Percentiles rank a stretch among this genome's conserved stretches.
phyloP scores from a whole-genome alignment of 2,888 invertebrate genomes.

The Sminthurinus aureus region DNA sequence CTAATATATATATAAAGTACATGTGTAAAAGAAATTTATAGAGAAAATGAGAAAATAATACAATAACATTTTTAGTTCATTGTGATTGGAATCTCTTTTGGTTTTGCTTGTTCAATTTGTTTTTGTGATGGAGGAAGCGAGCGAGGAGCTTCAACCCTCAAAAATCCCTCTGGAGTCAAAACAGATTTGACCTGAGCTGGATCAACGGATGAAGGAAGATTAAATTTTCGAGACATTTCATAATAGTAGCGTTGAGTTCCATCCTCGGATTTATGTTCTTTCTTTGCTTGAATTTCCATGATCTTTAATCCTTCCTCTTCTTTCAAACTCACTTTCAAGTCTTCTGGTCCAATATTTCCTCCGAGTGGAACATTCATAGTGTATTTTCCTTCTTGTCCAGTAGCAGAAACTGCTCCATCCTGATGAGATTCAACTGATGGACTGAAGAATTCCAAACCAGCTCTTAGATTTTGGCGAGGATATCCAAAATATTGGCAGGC shows the following conservation, averaged over 20 bases:
- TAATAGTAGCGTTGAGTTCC: conserved; percentile 49
- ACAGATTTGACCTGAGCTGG: conserved; percentile 54
- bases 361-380: not conserved
- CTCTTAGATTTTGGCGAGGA: too few relatives aligned
- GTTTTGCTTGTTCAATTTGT: not conserved
- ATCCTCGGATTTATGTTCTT: conserved; percentile 26
- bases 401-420: too few relatives aligned
- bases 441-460: not conserved
- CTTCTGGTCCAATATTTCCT: conserved; percentile 6
- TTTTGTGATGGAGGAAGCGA: not conserved
- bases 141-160: not conserved
- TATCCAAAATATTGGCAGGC: not conserved
- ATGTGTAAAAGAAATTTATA: too few relatives aligned
- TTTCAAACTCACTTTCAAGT: conserved; percentile 26
- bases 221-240: conserved; percentile 57
- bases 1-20: too few relatives aligned
- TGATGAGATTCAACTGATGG: not conserved
- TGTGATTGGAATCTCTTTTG: not conserved
- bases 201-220: conserved; percentile 59
- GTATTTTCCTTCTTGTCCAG: conserved; percentile 4
- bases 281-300: conserved; percentile 30
- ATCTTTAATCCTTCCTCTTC: conserved; percentile 10
- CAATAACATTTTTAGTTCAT: too few relatives aligned
- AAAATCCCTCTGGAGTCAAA: not conserved
- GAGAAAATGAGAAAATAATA: too few relatives aligned